These are phyloP conservation scores for Drosophila paramelanica DNA, from an alignment of 2,888 invertebrate species.

Conservation along the genomic window DNA sequence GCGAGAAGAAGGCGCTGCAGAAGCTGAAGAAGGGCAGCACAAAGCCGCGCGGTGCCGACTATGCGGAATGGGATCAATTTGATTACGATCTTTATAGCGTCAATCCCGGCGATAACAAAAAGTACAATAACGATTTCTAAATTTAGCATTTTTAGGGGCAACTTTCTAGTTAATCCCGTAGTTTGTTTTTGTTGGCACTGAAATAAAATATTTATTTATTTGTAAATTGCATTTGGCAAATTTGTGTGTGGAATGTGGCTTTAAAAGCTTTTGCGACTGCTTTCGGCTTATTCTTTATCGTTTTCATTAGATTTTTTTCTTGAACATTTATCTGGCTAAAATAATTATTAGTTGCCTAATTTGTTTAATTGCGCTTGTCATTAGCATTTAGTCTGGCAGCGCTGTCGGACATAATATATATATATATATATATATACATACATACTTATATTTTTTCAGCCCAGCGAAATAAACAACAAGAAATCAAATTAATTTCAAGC, in stretches of 20 bases:
- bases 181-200: slow-evolving; percentile 52
- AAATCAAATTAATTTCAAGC: neutral
- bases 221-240: slow-evolving; percentile 50
- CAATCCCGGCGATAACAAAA: slow-evolving; percentile 71
- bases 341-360: slow-evolving; percentile 46
- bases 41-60: slow-evolving; percentile 62
- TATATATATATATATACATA: neutral
- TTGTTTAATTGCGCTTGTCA: slow-evolving; percentile 59
- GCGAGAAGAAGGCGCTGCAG: slow-evolving; percentile 62
- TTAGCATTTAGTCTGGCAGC: slow-evolving; percentile 49
- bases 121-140: slow-evolving; percentile 62
- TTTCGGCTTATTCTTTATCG: neutral
- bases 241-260: slow-evolving; percentile 42
- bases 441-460: neutral
- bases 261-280: slow-evolving; percentile 27
- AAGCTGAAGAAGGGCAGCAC: slow-evolving; percentile 76
- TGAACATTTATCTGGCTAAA: slow-evolving; percentile 9
- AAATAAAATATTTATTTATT: slow-evolving; percentile 81
- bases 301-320: slow-evolving; percentile 1
- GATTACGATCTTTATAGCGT: slow-evolving; percentile 82
- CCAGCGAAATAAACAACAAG: neutral
- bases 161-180: slow-evolving; percentile 24
- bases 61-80: slow-evolving; percentile 82
- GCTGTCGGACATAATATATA: neutral
- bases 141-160: neutral